These are phyloP conservation scores for Brachionus rotundiformis DNA, from an alignment of 1,140 invertebrate species.

Conservation along the genomic window DNA sequence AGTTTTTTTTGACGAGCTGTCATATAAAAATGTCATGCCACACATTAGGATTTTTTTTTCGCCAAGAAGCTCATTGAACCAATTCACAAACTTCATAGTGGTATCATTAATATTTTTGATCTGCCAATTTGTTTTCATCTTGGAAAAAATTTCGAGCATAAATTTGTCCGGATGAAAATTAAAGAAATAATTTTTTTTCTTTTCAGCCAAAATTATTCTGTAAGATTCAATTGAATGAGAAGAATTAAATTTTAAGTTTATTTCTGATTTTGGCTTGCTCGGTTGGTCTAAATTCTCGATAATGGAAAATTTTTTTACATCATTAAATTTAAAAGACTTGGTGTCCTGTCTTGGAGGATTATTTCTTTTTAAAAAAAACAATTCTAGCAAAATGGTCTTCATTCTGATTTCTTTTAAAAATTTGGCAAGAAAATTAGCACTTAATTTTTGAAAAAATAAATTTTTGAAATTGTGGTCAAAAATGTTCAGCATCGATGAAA, in stretches of 20 bases:
- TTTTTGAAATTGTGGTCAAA: not conserved
- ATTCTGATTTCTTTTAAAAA: not conserved
- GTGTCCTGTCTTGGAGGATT: not conserved
- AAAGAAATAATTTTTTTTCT: not conserved
- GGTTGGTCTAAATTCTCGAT: not conserved
- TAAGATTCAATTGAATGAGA: not conserved
- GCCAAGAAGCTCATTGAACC: not conserved
- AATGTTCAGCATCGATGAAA: not conserved
- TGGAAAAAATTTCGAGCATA: not conserved
- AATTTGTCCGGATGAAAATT: not conserved
- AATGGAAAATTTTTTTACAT: not conserved
- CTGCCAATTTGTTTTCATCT: not conserved
- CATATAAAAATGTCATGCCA: not conserved
- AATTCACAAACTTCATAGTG: not conserved
- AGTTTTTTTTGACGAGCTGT: not conserved
- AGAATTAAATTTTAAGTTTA: not conserved
- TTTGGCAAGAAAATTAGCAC: not conserved
- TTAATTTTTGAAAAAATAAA: not conserved
- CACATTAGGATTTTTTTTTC: not conserved
- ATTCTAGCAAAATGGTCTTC: not conserved
- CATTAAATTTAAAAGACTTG: not conserved
- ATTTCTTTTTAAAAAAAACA: not conserved
- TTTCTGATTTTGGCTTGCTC: not conserved
- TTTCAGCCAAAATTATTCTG: not conserved
- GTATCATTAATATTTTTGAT: not conserved